Evolutionary conservation across 2,797 vertebrate genomes (phyloP).

Genomic region (Ptychadena robeensis): DNA sequence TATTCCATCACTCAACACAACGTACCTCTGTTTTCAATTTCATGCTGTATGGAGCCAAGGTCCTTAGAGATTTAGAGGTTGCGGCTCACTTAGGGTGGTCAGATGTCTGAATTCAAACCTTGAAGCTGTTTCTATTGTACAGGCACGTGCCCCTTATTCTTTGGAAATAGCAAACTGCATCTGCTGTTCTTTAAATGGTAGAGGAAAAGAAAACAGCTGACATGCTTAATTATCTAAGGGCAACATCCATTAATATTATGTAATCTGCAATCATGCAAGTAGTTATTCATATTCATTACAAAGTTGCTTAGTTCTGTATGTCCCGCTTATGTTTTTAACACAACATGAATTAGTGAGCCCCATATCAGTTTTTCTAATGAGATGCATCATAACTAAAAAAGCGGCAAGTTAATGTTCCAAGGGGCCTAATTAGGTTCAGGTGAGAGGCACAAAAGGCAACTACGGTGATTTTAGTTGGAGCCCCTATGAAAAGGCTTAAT

Average conservation of each 20-base stretch:
- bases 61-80: conserved; percentile 23
- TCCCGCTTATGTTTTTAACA: conserved; percentile 67
- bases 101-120: neutral
- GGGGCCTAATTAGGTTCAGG: conserved; percentile 94
- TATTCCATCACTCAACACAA: conserved; percentile 27
- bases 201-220: conserved; percentile 64
- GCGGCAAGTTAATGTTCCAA: conserved; percentile 87
- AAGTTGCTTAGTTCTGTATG: conserved; percentile 66
- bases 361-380: conserved; percentile 89
- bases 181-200: conserved; percentile 19
- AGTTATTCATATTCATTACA: conserved; percentile 68
- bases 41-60: conserved; percentile 5
- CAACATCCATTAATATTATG: conserved; percentile 67
- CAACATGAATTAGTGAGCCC: conserved; percentile 78
- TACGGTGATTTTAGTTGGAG: conserved; percentile 89
- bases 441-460: conserved; percentile 84
- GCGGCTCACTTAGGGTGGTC: neutral
- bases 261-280: conserved; percentile 66
- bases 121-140: conserved; percentile 8
- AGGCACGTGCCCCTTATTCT: neutral
- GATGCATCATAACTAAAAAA: conserved; percentile 83
- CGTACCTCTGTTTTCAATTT: conserved; percentile 25
- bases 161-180: conserved; percentile 22
- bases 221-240: conserved; percentile 70
- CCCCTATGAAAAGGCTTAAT: conserved; percentile 88